A percentile compares a stretch with the other conserved stretches of the same genome.
Evolutionary conservation across 2,888 invertebrate species (phyloP).

Genomic region (Resseliella maxima): DNA sequence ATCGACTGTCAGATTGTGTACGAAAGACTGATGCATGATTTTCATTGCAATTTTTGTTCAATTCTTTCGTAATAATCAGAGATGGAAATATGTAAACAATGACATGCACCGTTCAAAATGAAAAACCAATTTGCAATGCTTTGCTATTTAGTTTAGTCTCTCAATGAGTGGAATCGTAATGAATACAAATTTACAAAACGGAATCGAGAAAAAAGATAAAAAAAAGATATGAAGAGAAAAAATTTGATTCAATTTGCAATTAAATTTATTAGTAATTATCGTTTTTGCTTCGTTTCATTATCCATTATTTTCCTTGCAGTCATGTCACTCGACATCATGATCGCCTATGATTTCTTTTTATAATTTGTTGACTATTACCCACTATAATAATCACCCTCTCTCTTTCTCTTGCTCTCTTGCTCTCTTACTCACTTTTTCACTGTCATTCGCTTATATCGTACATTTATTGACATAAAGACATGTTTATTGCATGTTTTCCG

Average conservation of each 20-base stretch:
- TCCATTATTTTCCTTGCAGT: background rate
- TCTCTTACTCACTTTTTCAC: background rate
- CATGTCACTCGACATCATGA: background rate
- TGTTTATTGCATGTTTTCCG: conserved; percentile 46
- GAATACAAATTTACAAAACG: background rate
- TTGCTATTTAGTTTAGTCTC: background rate
- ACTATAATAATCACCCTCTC: background rate
- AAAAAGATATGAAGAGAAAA: too few species aligned
- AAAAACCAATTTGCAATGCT: conserved; percentile 8
- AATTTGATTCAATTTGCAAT: conserved; percentile 24
- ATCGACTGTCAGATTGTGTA: conserved; percentile 1
- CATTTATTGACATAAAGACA: conserved; percentile 44
- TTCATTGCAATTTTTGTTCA: conserved; percentile 23
- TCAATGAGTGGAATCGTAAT: background rate
- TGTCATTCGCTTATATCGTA: background rate
- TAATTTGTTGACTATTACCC: background rate
- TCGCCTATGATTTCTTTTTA: background rate
- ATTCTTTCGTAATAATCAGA: conserved; percentile 22
- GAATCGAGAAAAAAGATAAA: background rate
- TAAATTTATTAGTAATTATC: conserved; percentile 39
- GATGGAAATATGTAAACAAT: conserved; percentile 15
- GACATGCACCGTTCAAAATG: conserved; percentile 41
- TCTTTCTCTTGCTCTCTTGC: background rate
- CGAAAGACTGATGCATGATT: conserved; percentile 39
- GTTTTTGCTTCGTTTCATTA: conserved; percentile 37